phyloP scores from a whole-genome alignment of 2,797 vertebrate genomes.

The Phalanger gymnotis region DNA sequence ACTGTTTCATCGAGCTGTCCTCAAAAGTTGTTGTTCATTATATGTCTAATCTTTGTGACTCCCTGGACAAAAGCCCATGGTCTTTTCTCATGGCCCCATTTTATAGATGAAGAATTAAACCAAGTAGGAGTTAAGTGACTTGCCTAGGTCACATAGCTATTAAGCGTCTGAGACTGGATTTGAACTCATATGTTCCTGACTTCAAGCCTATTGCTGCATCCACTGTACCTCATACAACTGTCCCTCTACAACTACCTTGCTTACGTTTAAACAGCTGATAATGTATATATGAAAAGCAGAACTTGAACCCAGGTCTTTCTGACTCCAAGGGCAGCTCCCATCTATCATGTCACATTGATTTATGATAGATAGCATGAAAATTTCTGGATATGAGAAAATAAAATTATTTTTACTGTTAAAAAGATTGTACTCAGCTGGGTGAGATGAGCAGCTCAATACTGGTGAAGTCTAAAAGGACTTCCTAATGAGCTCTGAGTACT shows the following conservation, averaged over 20 bases:
- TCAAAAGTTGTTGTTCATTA: not conserved
- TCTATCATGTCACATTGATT: too few species aligned
- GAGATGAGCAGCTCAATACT: not conserved
- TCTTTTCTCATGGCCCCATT: not conserved
- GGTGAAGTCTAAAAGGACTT: not conserved
- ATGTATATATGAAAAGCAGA: too few species aligned
- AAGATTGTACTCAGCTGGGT: not conserved
- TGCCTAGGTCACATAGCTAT: not conserved
- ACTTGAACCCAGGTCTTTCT: too few species aligned
- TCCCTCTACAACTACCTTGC: too few species aligned
- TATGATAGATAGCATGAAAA: not conserved
- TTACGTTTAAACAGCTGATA: too few species aligned
- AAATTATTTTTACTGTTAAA: not conserved
- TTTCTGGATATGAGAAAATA: not conserved
- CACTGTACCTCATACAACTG: not conserved
- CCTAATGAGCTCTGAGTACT: not conserved
- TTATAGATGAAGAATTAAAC: not conserved
- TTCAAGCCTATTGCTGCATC: not conserved
- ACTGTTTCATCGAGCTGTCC: fast-evolving
- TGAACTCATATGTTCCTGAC: not conserved
- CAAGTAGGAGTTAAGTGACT: not conserved
- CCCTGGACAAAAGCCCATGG: too few species aligned
- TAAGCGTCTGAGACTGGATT: not conserved
- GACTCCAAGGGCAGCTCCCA: too few species aligned
- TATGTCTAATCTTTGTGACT: not conserved